Percentiles rank a stretch among this genome's conserved stretches.
phyloP scores from a whole-genome alignment of 37 sponge, comb jelly and placozoan species.

The Beroe ovata region DNA sequence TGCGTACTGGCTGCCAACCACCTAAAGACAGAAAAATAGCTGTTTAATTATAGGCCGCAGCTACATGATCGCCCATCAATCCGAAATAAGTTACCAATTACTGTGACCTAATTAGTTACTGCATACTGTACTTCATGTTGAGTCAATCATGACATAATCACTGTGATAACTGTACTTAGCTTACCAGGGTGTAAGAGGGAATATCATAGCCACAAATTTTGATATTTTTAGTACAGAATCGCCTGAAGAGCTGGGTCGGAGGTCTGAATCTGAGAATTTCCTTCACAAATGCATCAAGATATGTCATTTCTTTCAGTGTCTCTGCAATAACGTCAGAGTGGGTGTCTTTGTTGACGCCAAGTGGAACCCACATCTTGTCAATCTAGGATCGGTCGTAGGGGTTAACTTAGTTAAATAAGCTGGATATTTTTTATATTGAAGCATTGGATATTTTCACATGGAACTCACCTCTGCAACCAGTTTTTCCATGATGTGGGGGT shows the following conservation, averaged over 20 bases:
- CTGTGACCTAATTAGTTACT: no score
- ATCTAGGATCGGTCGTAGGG: no score
- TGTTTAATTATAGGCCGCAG: no score
- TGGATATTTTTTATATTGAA: no score
- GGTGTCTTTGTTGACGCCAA: background rate
- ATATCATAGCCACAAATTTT: constrained; percentile 3
- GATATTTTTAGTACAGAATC: background rate
- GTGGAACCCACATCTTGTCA: background rate
- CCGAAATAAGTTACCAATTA: no score
- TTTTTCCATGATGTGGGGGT: constrained; percentile 24
- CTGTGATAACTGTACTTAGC: no score
- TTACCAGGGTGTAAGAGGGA: background rate
- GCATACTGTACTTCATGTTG: no score
- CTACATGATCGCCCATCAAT: no score
- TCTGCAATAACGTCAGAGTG: constrained; percentile 5
- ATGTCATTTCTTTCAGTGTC: constrained; percentile 30
- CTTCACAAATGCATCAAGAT: constrained; percentile 29
- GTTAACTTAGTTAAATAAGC: no score
- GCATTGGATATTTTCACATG: no score
- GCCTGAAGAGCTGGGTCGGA: background rate
- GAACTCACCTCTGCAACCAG: constrained; percentile 41
- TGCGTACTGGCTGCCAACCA: constrained; percentile 34
- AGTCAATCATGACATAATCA: no score
- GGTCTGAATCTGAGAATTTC: constrained; percentile 3
- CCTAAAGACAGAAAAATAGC: background rate